Evolutionary conservation across 2,797 vertebrate genomes (phyloP).

Genomic region (Phataginus tricuspis): DNA sequence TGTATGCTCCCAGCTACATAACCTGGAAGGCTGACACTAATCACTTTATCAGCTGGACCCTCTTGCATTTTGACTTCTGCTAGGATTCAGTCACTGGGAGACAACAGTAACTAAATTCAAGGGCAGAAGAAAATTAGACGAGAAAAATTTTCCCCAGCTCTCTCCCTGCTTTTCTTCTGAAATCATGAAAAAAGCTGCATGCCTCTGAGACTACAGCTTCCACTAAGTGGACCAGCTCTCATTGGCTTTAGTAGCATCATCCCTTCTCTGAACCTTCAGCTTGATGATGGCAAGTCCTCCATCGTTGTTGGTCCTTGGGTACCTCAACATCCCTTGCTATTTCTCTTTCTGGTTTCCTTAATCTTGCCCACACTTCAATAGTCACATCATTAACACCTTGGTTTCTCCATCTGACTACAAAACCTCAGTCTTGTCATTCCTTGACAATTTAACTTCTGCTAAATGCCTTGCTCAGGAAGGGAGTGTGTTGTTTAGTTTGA

Average conservation of each 20-base stretch:
- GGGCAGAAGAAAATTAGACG: background rate
- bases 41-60: background rate
- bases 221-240: fast-evolving
- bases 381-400: background rate
- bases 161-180: background rate
- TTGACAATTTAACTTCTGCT: background rate
- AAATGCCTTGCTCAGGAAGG: background rate
- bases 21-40: fast-evolving
- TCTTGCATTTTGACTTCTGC: background rate
- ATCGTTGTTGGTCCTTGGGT: background rate
- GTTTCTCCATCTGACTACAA: background rate
- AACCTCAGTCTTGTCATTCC: background rate
- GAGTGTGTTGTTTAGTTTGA: background rate
- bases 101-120: background rate
- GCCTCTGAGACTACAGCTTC: background rate
- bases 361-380: background rate
- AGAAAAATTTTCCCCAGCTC: background rate
- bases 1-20: background rate
- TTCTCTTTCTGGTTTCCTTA: background rate
- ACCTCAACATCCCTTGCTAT: background rate
- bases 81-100: background rate
- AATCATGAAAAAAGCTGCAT: background rate
- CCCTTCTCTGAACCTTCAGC: background rate
- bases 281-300: background rate
- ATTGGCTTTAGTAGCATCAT: background rate